Evolutionary conservation across 1,140 invertebrate species (phyloP).

Genomic region (Drosophila orosa): DNA sequence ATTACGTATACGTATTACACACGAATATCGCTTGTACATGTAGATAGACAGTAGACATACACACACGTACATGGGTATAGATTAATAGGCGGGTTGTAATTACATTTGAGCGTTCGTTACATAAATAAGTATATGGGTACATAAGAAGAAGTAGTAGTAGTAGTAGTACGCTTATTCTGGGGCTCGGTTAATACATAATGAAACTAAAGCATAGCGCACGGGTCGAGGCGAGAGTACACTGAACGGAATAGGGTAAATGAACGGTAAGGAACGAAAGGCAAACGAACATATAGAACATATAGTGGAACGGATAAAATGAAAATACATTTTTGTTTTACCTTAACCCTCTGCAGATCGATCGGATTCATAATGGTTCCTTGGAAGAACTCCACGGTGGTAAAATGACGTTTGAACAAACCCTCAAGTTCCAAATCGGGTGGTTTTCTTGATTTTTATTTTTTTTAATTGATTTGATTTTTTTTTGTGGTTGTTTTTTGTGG

Average conservation of each 20-base stretch:
- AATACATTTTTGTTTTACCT: conserved; percentile 90
- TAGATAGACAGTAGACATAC: conserved; percentile 30
- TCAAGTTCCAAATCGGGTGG: conserved; percentile 98
- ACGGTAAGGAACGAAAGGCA: conserved; percentile 57
- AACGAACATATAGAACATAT: conserved; percentile 65
- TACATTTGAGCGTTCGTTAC: conserved; percentile 57
- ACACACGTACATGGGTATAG: conserved; percentile 31
- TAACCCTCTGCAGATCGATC: conserved; percentile 99
- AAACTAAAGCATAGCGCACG: conserved; percentile 29
- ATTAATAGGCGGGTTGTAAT: conserved; percentile 40
- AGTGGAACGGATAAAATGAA: conserved; percentile 74
- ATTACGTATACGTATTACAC: conserved; percentile 34
- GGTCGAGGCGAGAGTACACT: conserved; percentile 47
- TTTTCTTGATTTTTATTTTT: conserved; percentile 88
- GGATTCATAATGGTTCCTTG: conserved; percentile 99
- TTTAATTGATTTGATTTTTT: conserved; percentile 39
- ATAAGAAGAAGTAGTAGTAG: conserved; percentile 34
- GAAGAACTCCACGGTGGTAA: conserved; percentile 99
- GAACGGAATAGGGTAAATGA: conserved; percentile 42
- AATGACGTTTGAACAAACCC: conserved; percentile 99
- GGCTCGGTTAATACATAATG: conserved; percentile 49
- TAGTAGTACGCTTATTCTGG: conserved; percentile 44
- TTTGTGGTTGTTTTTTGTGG: conserved; percentile 47
- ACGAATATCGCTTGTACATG: conserved; percentile 31
- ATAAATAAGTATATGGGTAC: conserved; percentile 34